These are phyloP conservation scores for Malurus leucopterus DNA, from an alignment of 2,797 vertebrate genomes.

Conservation along the genomic window DNA sequence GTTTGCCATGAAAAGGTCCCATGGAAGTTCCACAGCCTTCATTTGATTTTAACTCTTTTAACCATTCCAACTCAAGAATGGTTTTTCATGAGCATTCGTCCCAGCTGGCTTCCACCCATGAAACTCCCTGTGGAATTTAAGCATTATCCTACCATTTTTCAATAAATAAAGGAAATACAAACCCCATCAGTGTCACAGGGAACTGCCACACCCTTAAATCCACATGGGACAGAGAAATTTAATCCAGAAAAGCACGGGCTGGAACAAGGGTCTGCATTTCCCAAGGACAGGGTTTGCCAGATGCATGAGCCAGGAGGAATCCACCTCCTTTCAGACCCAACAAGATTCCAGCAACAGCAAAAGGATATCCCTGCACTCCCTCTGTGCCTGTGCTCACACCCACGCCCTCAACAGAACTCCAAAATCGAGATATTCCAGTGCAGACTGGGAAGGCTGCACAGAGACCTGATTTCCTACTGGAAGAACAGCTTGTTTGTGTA, in stretches of 20 bases:
- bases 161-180: neutral
- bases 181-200: neutral
- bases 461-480: neutral
- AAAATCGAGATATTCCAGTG: neutral
- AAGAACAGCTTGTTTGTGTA: neutral
- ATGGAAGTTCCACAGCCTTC: neutral
- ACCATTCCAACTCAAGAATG: neutral
- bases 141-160: neutral
- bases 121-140: neutral
- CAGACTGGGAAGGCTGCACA: neutral
- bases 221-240: neutral
- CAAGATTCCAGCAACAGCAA: fast-evolving
- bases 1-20: neutral
- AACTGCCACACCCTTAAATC: neutral
- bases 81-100: neutral
- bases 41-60: neutral
- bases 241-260: fast-evolving
- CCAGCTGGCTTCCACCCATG: neutral
- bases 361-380: fast-evolving
- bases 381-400: neutral
- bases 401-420: neutral
- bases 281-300: neutral
- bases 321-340: neutral
- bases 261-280: neutral
- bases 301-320: neutral